Base-by-base conservation (phyloP, 2,113 vertebrate genomes). In the Trichechus manatus region DNA sequence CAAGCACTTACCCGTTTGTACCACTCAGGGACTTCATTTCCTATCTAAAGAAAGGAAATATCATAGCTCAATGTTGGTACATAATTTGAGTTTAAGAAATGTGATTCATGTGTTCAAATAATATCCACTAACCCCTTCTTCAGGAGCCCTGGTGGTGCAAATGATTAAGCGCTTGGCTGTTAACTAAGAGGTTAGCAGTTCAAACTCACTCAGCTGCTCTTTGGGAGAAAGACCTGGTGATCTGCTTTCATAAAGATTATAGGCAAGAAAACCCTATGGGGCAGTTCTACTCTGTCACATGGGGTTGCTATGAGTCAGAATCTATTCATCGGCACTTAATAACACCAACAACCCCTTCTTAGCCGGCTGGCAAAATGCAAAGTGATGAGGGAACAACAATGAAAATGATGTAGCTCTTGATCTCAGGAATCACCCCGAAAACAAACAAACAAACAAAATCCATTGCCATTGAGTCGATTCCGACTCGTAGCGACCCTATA, bases 321-420 rank as follows among this genome's bases (percentile, higher is more conserved):
- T 17, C 15, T 3, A 56, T 56, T 56, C 53, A 15, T 13, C 14
- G 15, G 53, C 53, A 56, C 53, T 11, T 56, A 15, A 31, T 20
- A 70, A 33, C 33, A 66, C 31, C 7, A 33, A 33, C 66, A 31
- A 5, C 66, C 3, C 13, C 66, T 9, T 84, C 79, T 81, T 15
- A 44, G 15, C 14, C 15, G 78, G 33, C 84, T 36, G 42, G 79
- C 36, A 39, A 29, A 42, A 33, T 1, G 23, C 8, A 3, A 6
- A 44, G 59, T 47, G 22, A 56, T 0, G 1, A 75, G 72, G 6
- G 19, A 33, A n/a, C 27, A 42, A 33, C 36, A 29, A 33, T 5
- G 10, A 59, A 20, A 59, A 27, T 3, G 25, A 7, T 9, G 4
- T 1, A 33, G 36, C 8, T 56, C 14, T 2, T 27, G 4, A 0